These are phyloP conservation scores for Eupeodes luniger DNA, from an alignment of 2,888 invertebrate species.

Conservation along the genomic window DNA sequence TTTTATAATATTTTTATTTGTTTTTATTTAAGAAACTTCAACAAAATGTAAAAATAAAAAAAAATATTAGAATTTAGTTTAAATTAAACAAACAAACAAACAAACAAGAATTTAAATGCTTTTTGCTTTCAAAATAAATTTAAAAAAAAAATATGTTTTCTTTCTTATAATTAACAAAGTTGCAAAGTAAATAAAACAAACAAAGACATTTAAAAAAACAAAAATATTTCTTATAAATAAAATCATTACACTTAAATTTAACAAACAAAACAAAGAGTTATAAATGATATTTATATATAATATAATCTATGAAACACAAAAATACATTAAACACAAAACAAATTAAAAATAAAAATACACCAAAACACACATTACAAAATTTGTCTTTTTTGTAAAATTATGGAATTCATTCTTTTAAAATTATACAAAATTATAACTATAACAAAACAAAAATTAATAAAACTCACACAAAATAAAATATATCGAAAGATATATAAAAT, in stretches of 20 bases:
- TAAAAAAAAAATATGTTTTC: constrained; percentile 19
- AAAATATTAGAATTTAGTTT: constrained; percentile 55
- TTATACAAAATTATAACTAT: constrained; percentile 40
- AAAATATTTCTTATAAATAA: constrained; percentile 57
- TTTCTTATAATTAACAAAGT: constrained; percentile 51
- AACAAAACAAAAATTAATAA: constrained; percentile 24
- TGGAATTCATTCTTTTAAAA: constrained; percentile 47
- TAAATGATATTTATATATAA: constrained; percentile 6
- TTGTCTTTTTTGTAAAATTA: constrained; percentile 56
- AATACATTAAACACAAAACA: constrained; percentile 7
- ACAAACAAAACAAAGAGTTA: constrained; percentile 21
- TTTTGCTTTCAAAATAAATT: constrained; percentile 60
- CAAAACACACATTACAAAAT: constrained; percentile 34
- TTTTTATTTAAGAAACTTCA: constrained; percentile 74
- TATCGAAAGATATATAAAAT: constrained; percentile 28
- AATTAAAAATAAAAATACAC: constrained; percentile 28
- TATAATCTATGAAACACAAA: constrained; percentile 40
- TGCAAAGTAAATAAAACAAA: constrained; percentile 44
- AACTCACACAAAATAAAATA: constrained; percentile 31
- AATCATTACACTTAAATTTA: constrained; percentile 59
- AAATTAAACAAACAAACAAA: constrained; percentile 23
- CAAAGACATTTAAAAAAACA: constrained; percentile 63
- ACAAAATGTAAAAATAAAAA: constrained; percentile 39
- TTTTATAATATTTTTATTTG: constrained; percentile 76
- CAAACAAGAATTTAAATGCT: constrained; percentile 50